These are phyloP conservation scores for Mallotus villosus DNA, from an alignment of 2,797 vertebrate species.

Conservation along the genomic window DNA sequence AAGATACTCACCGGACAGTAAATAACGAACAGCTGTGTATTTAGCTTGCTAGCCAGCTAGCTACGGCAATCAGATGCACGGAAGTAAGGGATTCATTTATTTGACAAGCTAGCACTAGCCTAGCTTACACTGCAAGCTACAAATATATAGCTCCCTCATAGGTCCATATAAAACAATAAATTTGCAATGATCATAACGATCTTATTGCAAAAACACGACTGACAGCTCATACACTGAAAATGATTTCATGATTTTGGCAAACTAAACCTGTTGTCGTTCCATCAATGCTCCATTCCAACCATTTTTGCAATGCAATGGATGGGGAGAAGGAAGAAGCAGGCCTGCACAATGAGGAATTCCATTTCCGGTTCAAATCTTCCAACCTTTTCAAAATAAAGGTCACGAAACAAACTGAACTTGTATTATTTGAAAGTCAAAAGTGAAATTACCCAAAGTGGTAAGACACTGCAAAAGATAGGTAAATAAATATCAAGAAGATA, in stretches of 20 bases:
- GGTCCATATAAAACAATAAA: conserved; percentile 30
- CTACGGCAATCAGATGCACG: conserved; percentile 17
- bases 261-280: conserved; percentile 53
- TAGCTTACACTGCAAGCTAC: conserved; percentile 52
- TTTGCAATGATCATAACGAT: conserved; percentile 10
- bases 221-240: conserved; percentile 5
- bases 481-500: no score
- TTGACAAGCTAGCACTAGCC: conserved; percentile 63
- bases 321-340: conserved; percentile 54
- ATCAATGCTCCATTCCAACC: conserved; percentile 60
- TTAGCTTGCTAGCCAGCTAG: conserved; percentile 37
- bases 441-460: no score
- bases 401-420: neutral
- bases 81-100: conserved; percentile 62
- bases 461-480: no score
- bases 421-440: neutral
- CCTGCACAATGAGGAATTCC: neutral
- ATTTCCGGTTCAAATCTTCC: no score
- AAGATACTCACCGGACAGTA: conserved; percentile 43
- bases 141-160: conserved; percentile 30
- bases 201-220: conserved; percentile 28
- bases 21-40: conserved; percentile 25
- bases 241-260: conserved; percentile 41
- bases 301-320: conserved; percentile 57
- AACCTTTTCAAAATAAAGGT: no score